Evolutionary conservation across 2,888 invertebrate genomes (phyloP), one percentile per base, ranked within the genome.

Genomic region (Leptinotarsa rubiginosa): DNA sequence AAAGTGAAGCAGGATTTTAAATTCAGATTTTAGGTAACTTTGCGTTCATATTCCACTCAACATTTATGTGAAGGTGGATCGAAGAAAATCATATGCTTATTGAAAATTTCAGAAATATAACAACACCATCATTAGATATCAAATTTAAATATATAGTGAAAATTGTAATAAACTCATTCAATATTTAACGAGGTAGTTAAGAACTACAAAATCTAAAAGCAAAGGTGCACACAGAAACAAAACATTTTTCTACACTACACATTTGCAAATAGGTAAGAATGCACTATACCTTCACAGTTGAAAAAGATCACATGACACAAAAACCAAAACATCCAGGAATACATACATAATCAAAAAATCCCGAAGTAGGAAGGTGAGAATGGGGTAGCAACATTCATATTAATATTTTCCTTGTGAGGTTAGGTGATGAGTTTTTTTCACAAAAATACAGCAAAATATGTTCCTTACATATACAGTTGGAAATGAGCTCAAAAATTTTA

Each of bases 341-440:
- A 69, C 73, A 66, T 73, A 70, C 65, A 70, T 70, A 66, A 70
- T 71, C 54, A 71, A 50, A 25, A 16, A 50, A 20, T 59, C 66
- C 59, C 59, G 52, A 65, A 47, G 56, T 56, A 65, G 25, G 65
- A 54, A 22, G 47, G 18, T 66, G 69, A 47, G 56, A 65, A 47
- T 49, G 69, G 41, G 64, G 56, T 71, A 72, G 70, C 50, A 72
- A 68, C 52, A 70, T 66, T 67, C 47, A 65, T 68, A 73, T 66
- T 67, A 25, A 65, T 68, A 73, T 68, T 72, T 71, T 47, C 65
- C 41, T 49, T 72, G 69, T 78, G 76, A 76, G 78, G 78, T 78
- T 78, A 78, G 71, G 76, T 65, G 22, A 20, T 69, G 65, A 70
- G 54, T 47, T 70, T 74, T 74, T 73, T 66, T 20, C 54, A 71